A percentile compares a stretch with the other conserved stretches of the same genome.
These are phyloP conservation scores for Andinoacara biseriatus DNA, from an alignment of 2,113 vertebrate species.

Conservation along the genomic window DNA sequence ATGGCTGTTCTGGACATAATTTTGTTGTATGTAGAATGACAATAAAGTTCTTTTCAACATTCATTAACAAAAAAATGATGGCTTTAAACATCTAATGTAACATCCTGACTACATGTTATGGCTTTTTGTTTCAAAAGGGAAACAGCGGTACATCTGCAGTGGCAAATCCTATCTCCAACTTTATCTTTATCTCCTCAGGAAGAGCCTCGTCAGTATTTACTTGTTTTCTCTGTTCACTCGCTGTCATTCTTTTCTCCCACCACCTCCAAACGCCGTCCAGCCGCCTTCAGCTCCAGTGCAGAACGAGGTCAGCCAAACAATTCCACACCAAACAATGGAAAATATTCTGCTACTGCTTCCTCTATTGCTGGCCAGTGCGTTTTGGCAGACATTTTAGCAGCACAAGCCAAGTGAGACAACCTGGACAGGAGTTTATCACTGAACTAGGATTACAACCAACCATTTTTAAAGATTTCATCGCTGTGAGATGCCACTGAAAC, in stretches of 20 bases:
- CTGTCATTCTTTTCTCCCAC: background rate
- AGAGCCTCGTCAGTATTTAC: background rate
- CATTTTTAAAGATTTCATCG: background rate
- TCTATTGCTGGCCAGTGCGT: constrained; percentile 12
- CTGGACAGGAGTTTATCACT: background rate
- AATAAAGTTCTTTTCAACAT: no score
- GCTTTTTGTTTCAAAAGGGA: background rate
- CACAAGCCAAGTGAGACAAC: background rate
- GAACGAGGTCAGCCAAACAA: constrained; percentile 34
- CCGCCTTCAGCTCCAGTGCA: constrained; percentile 21
- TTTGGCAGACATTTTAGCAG: constrained; percentile 1
- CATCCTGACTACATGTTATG: background rate
- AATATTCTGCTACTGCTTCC: constrained; percentile 45
- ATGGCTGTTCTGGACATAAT: no score
- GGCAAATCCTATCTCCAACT: background rate
- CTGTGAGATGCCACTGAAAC: background rate
- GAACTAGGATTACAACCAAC: background rate
- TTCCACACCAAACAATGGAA: constrained; percentile 43
- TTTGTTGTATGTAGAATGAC: no score
- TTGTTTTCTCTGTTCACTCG: background rate
- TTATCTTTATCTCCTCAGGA: background rate
- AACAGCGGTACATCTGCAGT: background rate
- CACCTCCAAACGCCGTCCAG: background rate
- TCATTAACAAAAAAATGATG: background rate
- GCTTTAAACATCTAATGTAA: background rate